A percentile compares a stretch with the other conserved stretches of the same genome.
Evolutionary conservation across 2,113 vertebrate genomes (phyloP).

Genomic region (Lutjanus erythropterus): DNA sequence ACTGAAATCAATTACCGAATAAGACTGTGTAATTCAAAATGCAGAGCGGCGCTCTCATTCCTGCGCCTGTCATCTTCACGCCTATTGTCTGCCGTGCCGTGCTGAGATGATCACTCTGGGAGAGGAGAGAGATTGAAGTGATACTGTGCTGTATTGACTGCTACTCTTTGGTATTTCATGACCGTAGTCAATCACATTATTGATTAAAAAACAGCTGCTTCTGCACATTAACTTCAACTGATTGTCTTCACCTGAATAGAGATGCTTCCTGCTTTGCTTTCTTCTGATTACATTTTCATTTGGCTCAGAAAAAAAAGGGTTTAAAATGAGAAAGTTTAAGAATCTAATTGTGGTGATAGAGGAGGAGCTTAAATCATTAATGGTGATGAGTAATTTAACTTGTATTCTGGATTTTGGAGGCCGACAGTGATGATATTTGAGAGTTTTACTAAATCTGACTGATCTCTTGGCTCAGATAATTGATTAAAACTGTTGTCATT

Average conservation of each 20-base stretch:
- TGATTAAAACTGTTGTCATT: no score
- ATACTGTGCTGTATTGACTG: slow-evolving; percentile 31
- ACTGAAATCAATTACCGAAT: slow-evolving; percentile 71
- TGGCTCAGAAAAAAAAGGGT: background rate
- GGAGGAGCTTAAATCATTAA: background rate
- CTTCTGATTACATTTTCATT: slow-evolving; percentile 11
- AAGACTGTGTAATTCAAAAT: slow-evolving; percentile 57
- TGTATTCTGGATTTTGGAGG: background rate
- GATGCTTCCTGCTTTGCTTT: slow-evolving; percentile 21
- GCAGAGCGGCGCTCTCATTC: slow-evolving; percentile 17
- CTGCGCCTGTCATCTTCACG: slow-evolving; percentile 53
- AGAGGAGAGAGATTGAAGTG: slow-evolving; percentile 35
- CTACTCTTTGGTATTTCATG: slow-evolving; percentile 36
- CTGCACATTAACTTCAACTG: slow-evolving; percentile 4
- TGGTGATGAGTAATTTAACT: background rate
- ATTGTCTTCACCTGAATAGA: slow-evolving; percentile 24
- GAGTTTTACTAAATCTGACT: background rate
- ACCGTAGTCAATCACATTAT: slow-evolving; percentile 38
- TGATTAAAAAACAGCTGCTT: slow-evolving; percentile 43
- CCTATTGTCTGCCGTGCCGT: slow-evolving; percentile 48
- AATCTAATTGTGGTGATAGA: background rate
- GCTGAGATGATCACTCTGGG: slow-evolving; percentile 43
- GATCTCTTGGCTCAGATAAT: background rate
- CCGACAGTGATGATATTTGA: background rate
- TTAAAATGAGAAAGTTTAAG: no score